Evolutionary conservation across 1,140 invertebrate genomes (phyloP), one percentile per base, ranked within the genome.

Genomic region (Lethrus apterus): DNA sequence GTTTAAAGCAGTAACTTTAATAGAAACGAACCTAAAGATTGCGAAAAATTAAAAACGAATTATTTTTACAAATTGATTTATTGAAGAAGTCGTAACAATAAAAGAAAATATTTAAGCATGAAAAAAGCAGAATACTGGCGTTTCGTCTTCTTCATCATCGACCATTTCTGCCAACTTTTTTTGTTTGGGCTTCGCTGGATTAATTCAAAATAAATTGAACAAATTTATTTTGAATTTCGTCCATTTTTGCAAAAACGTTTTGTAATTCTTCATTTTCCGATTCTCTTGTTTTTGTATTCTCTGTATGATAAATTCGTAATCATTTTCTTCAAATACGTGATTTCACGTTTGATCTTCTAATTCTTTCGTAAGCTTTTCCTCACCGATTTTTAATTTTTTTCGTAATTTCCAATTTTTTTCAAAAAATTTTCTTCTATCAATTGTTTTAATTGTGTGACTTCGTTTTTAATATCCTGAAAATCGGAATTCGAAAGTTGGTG

Each of bases 391-490:
- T n/a, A 7, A 26, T 26, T n/a, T 7, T 7, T n/a, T 7, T 7
- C n/a, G 5, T 58, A 43, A 15, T 23, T 42, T 18, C 40, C 30
- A 4, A 11, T 7, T 11, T 45, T 45, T 10, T 23, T 23, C 2
- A 21, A 13, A 2, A 45, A 10, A 9, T 33, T 34, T 34, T 45
- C 14, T 9, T 43, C 26, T 11, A 43, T 30, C 10, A 30, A 10
- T 7, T 9, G 15, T 30, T 43, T 43, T 17, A 43, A 19, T 17
- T 17, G 11, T 3, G 9, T 15, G 15, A 46, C 30, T 31, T 46
- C 44, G 9, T 30, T 15, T 10, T 38, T n/a, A n/a, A n/a, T n/a
- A n/a, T n/a, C n/a, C n/a, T n/a, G n/a, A n/a, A n/a, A n/a, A n/a
- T n/a, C n/a, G n/a, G n/a, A n/a, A n/a, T n/a, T n/a, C n/a, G n/a